Evolutionary conservation across 1,140 invertebrate species (phyloP), one percentile per base, ranked within the genome.

Genomic region (Drosophila bocki): DNA sequence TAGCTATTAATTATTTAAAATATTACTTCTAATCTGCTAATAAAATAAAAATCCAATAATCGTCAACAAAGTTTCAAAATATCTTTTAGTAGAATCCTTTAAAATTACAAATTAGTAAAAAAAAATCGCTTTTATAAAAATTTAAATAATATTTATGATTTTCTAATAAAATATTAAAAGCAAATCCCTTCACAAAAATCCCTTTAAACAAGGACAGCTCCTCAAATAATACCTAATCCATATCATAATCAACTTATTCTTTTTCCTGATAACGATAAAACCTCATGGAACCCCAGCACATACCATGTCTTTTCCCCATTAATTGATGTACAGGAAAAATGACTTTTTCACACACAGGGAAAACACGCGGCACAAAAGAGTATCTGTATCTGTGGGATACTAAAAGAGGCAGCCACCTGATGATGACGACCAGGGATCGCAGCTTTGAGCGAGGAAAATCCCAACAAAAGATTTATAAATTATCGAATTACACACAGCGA

Each of bases 391-490:
- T 60, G 59, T 53, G 69, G 53, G 50, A 56, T 33, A 53, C 53
- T 32, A 15, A 68, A 71, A 77, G 39, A 56, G 58, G 26, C 48
- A 58, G 63, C 59, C 22, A 75, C 56, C 71, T 59, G 47, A 69
- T 26, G 69, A 72, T 68, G 64, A 69, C 53, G 58, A 35, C 45
- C 37, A 63, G 51, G 69, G 58, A 80, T 59, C 35, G 32, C 37
- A 61, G 69, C 71, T 75, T 75, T 56, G 41, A 19, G 56, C 68
- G 8, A 45, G 70, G 32, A 63, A 59, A 63, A 61, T 70, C 53
- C 44, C 47, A 67, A 67, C 62, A 75, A 78, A 78, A 87, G 84
- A 90, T 84, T 80, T 84, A 78, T 80, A 88, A 88, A 88, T 87
- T 84, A 87, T 87, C 69, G 77, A 54, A 60, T 57, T 37, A 42